Conservation (phyloP, 1,140 invertebrate genomes). For the Druon quercuslanigerum region DNA sequence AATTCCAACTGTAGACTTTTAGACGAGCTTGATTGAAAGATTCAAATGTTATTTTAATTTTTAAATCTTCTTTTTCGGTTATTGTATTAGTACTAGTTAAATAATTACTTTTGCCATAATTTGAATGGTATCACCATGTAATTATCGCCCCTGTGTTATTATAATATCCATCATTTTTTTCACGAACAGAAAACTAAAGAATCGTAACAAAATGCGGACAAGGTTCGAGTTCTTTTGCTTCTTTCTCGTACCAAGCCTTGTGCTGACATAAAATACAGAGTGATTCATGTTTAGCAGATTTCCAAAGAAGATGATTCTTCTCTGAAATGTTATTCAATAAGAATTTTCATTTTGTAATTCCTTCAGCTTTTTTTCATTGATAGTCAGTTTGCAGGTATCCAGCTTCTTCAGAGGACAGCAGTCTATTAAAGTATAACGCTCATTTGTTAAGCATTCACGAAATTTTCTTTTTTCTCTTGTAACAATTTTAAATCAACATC, state of each 20-base stretch:
- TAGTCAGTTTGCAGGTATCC: no score
- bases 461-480: neutral
- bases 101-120: neutral
- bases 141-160: neutral
- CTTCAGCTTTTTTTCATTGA: neutral
- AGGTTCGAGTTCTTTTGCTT: neutral
- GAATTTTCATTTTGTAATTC: neutral
- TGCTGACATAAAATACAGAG: neutral
- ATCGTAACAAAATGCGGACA: neutral
- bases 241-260: neutral
- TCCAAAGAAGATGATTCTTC: constrained; percentile 6
- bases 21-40: no score
- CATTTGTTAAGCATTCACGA: neutral
- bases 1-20: no score
- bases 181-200: neutral
- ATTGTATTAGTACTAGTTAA: neutral
- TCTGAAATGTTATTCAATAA: neutral
- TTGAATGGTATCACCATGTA: neutral
- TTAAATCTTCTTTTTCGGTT: no score
- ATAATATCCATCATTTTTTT: constrained; percentile 1
- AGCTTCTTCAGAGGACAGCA: no score
- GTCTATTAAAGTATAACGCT: neutral
- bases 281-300: constrained; percentile 23
- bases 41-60: no score
- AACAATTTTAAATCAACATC: no score